Percentiles rank a stretch among this genome's conserved stretches.
These are phyloP conservation scores for Bettongia penicillata DNA, from an alignment of 2,113 vertebrate genomes.

Conservation along the genomic window DNA sequence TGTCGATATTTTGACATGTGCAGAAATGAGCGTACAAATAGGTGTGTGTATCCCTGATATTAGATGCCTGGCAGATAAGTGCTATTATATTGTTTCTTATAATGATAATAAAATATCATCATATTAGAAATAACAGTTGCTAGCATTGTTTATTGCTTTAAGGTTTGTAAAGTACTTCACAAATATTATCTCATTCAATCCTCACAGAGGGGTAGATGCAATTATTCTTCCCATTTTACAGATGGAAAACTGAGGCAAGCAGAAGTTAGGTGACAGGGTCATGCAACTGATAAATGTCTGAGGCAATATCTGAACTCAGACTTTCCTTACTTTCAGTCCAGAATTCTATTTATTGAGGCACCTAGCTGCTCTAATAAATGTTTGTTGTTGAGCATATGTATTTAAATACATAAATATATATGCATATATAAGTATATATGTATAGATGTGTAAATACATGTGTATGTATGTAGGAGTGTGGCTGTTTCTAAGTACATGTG, in stretches of 20 bases:
- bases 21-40: neutral
- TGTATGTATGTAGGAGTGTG: neutral
- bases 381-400: neutral
- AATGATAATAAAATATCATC: neutral
- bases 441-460: neutral
- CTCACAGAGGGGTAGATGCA: neutral
- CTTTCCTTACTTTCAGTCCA: neutral
- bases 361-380: neutral
- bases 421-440: neutral
- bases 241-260: neutral
- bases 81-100: neutral
- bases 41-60: fast-evolving
- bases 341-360: neutral
- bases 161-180: neutral
- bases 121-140: neutral
- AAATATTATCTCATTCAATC: neutral
- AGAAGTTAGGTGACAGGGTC: neutral
- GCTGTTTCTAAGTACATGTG: neutral
- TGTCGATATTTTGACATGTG: neutral
- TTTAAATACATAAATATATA: neutral
- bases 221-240: neutral
- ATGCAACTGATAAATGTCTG: neutral
- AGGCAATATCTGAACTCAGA: neutral
- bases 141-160: neutral
- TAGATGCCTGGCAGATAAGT: neutral